Conservation (phyloP, 2,888 invertebrate genomes). For the Pecten maximus region DNA sequence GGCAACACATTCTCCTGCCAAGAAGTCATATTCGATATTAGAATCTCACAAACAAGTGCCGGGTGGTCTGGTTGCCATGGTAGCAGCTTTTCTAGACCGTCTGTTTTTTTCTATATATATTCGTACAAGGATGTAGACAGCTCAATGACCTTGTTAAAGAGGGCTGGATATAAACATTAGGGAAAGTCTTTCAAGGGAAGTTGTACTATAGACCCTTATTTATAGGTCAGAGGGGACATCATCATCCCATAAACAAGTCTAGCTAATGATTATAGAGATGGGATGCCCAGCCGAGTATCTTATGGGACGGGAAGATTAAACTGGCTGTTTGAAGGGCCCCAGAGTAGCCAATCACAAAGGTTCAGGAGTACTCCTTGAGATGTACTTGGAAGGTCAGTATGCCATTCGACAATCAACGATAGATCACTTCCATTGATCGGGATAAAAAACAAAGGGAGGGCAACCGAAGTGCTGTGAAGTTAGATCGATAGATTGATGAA, state of each 20-base stretch:
- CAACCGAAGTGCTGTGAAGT: background rate
- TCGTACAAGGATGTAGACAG: too few species aligned
- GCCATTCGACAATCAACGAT: background rate
- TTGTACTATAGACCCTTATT: background rate
- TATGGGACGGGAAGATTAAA: background rate
- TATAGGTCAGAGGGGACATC: background rate
- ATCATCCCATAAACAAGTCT: background rate
- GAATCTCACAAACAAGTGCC: too few species aligned
- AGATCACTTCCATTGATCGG: background rate
- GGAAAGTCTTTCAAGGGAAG: background rate
- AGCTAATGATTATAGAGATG: background rate
- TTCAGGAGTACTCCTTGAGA: background rate
- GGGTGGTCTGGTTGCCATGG: too few species aligned
- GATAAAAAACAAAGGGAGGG: background rate
- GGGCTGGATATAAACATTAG: background rate
- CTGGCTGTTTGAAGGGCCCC: background rate
- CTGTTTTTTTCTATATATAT: too few species aligned
- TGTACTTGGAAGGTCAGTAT: background rate
- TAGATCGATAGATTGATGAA: too few species aligned
- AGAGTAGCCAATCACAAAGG: background rate
- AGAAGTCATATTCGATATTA: too few species aligned
- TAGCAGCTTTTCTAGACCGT: too few species aligned
- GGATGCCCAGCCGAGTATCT: background rate
- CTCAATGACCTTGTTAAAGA: too few species aligned
- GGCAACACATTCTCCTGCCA: too few species aligned